A percentile compares a stretch with the other conserved stretches of the same genome.
These are phyloP conservation scores for Eurystomus glaucurus DNA, from an alignment of 2,797 vertebrate genomes.

Conservation along the genomic window DNA sequence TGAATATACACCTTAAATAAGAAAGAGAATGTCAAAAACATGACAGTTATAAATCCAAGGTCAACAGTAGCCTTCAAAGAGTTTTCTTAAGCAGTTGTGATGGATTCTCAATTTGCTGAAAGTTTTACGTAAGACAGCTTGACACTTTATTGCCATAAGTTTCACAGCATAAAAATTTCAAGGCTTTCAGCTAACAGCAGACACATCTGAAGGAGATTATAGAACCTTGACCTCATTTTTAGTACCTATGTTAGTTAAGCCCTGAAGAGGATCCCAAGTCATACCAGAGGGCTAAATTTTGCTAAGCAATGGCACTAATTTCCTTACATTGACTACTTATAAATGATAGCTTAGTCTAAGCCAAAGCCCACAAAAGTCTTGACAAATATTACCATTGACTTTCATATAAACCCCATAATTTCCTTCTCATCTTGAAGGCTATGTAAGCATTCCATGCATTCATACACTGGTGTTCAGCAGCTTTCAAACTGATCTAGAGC, in stretches of 20 bases:
- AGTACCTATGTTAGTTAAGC: background rate
- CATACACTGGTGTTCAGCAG: background rate
- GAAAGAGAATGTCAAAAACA: conserved; percentile 38
- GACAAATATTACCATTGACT: background rate
- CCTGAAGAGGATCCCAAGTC: background rate
- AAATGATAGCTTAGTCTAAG: background rate
- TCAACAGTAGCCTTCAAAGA: conserved; percentile 63
- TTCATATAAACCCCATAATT: background rate
- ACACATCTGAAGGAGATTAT: background rate
- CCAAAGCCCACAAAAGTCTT: background rate
- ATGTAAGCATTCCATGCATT: background rate
- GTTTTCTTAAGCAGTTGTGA: conserved; percentile 79
- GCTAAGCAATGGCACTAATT: background rate
- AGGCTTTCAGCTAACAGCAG: conserved; percentile 9
- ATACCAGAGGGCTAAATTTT: background rate
- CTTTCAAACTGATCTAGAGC: background rate
- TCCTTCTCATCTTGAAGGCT: background rate
- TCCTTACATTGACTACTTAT: background rate
- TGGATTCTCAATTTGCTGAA: conserved; percentile 52
- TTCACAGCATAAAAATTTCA: conserved; percentile 39
- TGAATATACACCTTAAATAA: conserved; percentile 56
- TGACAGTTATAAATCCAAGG: conserved; percentile 70
- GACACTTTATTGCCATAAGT: conserved; percentile 12
- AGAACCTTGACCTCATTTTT: background rate
- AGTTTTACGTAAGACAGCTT: conserved; percentile 65